A percentile compares a stretch with the other conserved stretches of the same genome.
Conservation (phyloP, 2,888 invertebrate species). For the Synanthedon formicaeformis region DNA sequence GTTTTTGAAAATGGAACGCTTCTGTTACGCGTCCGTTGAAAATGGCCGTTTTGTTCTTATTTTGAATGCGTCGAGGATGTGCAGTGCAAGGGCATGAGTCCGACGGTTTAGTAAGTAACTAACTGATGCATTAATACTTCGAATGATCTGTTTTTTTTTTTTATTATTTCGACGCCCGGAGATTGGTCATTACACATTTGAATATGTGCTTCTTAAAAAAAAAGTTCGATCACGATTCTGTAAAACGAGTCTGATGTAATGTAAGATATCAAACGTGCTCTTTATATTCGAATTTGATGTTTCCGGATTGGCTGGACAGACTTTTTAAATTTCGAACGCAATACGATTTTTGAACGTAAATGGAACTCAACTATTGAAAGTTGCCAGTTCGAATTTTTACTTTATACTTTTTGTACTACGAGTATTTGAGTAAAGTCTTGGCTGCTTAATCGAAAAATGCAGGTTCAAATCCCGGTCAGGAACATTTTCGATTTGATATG, state of each 20-base stretch:
- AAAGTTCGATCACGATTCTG: constrained; percentile 61
- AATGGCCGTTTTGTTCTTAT: constrained; percentile 62
- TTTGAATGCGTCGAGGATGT: constrained; percentile 66
- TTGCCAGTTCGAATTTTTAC: no score
- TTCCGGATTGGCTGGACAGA: constrained; percentile 50
- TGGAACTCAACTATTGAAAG: not conserved
- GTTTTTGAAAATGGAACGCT: constrained; percentile 41
- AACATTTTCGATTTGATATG: no score
- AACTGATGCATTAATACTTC: constrained; percentile 66
- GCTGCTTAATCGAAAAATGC: no score
- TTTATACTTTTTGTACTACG: no score
- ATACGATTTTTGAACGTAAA: not conserved
- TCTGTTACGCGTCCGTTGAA: constrained; percentile 58
- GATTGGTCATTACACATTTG: constrained; percentile 69
- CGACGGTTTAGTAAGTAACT: constrained; percentile 54
- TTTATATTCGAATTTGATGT: constrained; percentile 57
- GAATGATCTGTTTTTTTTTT: constrained; percentile 51
- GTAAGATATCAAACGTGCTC: constrained; percentile 61
- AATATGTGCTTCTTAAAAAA: constrained; percentile 59
- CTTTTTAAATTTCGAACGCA: not conserved
- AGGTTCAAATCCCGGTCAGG: no score
- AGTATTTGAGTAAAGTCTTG: no score
- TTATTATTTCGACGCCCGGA: constrained; percentile 47
- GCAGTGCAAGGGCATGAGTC: constrained; percentile 62
- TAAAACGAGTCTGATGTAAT: constrained; percentile 55